Percentiles rank a stretch among this genome's conserved stretches.
phyloP scores from a whole-genome alignment of 2,113 vertebrate species.

The Nesogale talazaci region DNA sequence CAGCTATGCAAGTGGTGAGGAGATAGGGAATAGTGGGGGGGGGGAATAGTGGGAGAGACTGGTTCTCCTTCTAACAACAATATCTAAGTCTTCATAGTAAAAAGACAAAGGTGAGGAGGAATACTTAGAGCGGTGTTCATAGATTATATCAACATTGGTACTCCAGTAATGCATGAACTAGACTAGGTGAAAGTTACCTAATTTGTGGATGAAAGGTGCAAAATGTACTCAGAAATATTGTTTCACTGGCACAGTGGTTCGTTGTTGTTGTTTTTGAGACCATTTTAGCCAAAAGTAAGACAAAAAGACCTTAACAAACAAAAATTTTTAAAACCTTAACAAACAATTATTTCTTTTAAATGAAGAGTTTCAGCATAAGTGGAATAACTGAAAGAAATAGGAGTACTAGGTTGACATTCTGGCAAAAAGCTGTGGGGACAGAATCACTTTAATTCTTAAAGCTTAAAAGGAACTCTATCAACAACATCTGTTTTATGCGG shows the following conservation, averaged over 20 bases:
- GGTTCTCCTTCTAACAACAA: not conserved
- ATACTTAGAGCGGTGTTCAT: not conserved
- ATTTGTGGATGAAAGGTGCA: not conserved
- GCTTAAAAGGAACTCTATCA: conserved; percentile 7
- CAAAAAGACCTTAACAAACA: not conserved
- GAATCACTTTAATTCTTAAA: not conserved
- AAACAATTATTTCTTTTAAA: not conserved
- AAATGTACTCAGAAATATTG: not conserved
- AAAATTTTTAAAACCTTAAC: too few species aligned
- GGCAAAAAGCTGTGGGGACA: not conserved
- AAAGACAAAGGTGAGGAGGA: not conserved
- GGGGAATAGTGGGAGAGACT: not conserved
- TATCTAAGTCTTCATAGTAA: not conserved
- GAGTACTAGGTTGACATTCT: not conserved
- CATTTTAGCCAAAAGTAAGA: not conserved
- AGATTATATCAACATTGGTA: not conserved
- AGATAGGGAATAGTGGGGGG: not conserved
- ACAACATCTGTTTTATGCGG: not conserved
- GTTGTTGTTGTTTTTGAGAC: not conserved
- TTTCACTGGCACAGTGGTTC: not conserved
- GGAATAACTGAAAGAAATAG: not conserved
- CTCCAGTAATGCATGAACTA: not conserved
- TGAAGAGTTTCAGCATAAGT: not conserved
- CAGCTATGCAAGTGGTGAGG: not conserved
- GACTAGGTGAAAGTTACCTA: not conserved